Evolutionary conservation across 2,797 vertebrate species (phyloP).

Genomic region (Pempheris klunzingeri): DNA sequence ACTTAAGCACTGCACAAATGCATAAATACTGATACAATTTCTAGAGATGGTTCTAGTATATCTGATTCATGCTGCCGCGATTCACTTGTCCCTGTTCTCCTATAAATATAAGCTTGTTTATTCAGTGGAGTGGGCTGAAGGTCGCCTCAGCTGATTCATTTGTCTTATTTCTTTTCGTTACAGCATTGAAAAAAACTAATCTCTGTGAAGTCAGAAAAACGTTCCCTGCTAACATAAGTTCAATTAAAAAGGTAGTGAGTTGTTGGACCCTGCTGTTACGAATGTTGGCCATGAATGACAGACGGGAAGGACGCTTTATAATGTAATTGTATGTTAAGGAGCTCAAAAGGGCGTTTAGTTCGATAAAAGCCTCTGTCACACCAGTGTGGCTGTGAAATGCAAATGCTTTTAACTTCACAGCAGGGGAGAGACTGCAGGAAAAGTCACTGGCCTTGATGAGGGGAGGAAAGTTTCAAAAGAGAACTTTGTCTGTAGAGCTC

Average conservation of each 20-base stretch:
- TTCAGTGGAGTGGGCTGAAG: neutral
- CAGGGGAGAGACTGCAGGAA: slow-evolving; percentile 46
- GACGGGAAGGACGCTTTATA: slow-evolving; percentile 37
- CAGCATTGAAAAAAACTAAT: neutral
- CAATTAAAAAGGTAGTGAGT: slow-evolving; percentile 45
- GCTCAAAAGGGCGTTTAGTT: slow-evolving; percentile 62
- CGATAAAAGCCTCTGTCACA: slow-evolving; percentile 65
- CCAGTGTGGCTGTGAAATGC: slow-evolving; percentile 55
- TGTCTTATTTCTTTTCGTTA: neutral
- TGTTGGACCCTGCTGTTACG: slow-evolving; percentile 30
- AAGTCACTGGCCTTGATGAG: slow-evolving; percentile 50
- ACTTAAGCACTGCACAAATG: slow-evolving; percentile 22
- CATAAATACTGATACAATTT: slow-evolving; percentile 5
- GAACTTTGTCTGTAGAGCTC: slow-evolving; percentile 39
- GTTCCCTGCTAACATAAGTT: slow-evolving; percentile 4
- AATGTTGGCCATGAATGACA: slow-evolving; percentile 33
- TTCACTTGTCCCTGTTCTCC: slow-evolving; percentile 7
- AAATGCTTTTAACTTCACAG: slow-evolving; percentile 75
- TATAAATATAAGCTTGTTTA: slow-evolving; percentile 4
- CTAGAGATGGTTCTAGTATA: neutral
- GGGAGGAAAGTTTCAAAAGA: slow-evolving; percentile 31
- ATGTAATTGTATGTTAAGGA: slow-evolving; percentile 68
- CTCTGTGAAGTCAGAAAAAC: slow-evolving; percentile 16
- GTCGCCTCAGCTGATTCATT: neutral
- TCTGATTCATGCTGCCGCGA: slow-evolving; percentile 1